These are phyloP conservation scores for Rhinichthys klamathensis DNA, from an alignment of 2,113 vertebrate species.

Conservation along the genomic window DNA sequence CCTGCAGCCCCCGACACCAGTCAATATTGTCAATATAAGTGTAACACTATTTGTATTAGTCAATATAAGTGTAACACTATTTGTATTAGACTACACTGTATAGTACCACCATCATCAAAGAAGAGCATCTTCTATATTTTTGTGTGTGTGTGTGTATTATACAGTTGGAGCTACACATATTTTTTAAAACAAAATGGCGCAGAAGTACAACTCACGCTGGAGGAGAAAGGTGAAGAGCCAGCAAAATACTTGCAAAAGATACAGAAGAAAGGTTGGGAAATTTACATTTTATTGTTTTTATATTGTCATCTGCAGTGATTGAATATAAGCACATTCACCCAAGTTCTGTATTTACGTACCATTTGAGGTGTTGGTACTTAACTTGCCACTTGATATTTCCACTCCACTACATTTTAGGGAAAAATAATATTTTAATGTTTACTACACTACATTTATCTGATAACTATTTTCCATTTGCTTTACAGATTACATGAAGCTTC, in stretches of 20 bases:
- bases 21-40: too few relatives aligned
- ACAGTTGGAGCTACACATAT: conserved; percentile 9
- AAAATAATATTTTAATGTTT: conserved; percentile 19
- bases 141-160: neutral
- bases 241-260: conserved; percentile 22
- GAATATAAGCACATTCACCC: neutral
- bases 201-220: conserved; percentile 14
- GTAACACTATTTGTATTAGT: too few relatives aligned
- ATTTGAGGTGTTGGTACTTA: conserved; percentile 18
- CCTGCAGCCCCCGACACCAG: conserved; percentile 17
- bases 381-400: conserved; percentile 15
- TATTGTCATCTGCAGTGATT: conserved; percentile 21
- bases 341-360: conserved; percentile 21
- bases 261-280: conserved; percentile 16
- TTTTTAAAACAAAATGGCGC: neutral
- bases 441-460: conserved; percentile 17
- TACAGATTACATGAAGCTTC: conserved; percentile 5
- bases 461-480: conserved; percentile 23
- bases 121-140: too few relatives aligned
- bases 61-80: too few relatives aligned
- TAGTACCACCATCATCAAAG: too few relatives aligned
- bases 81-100: too few relatives aligned
- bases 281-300: conserved; percentile 16
- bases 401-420: conserved; percentile 17
- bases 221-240: conserved; percentile 23